Conservation (phyloP, 2,113 vertebrate species). For the Macquaria australasica region DNA sequence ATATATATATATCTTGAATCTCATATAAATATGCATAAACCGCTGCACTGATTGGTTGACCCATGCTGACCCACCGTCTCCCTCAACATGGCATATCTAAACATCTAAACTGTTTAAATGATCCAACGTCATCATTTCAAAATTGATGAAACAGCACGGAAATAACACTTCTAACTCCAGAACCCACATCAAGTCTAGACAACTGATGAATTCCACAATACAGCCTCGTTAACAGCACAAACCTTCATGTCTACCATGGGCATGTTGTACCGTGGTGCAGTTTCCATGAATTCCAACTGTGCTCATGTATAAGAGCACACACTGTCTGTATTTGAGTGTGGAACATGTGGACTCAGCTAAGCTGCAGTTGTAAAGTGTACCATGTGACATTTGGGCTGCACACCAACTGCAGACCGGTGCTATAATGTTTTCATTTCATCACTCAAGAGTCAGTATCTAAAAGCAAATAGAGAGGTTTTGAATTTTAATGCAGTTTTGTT, state of each 20-base stretch:
- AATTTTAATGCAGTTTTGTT: background rate
- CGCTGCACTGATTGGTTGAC: background rate
- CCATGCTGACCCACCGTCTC: background rate
- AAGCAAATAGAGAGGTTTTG: background rate
- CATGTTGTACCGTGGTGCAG: constrained; percentile 27
- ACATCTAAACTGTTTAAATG: background rate
- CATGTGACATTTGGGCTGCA: background rate
- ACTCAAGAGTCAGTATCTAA: background rate
- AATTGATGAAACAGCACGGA: background rate
- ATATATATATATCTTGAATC: too few relatives aligned
- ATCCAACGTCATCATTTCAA: background rate
- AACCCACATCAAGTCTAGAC: constrained; percentile 21
- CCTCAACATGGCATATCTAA: background rate
- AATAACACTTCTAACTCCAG: too few relatives aligned
- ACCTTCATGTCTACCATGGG: constrained; percentile 39
- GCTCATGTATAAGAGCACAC: constrained; percentile 14
- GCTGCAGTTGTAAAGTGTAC: background rate
- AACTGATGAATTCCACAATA: constrained; percentile 13
- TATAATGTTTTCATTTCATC: constrained; percentile 6
- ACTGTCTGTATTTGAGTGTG: background rate
- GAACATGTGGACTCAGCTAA: background rate
- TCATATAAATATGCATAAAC: background rate
- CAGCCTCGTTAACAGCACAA: constrained; percentile 19
- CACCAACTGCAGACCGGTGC: background rate
- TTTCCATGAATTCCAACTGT: constrained; percentile 29